Evolutionary conservation across 2,797 vertebrate species (phyloP), one percentile per base, ranked within the genome.

Genomic region (Hyperoplus immaculatus): DNA sequence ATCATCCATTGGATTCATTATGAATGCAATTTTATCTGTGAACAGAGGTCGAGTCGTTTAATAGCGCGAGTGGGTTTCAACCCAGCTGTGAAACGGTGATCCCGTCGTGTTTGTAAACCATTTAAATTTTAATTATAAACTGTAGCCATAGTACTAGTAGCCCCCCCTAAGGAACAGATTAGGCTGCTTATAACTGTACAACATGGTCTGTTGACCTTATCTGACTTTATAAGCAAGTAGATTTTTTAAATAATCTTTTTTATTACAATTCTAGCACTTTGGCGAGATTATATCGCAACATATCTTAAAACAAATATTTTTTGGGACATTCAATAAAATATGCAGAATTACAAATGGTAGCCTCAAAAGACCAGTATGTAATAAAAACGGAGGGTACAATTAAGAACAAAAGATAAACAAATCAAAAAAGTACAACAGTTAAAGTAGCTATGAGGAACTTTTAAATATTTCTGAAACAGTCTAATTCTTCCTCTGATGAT

Each of bases 1-100:
- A 89, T 89, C 77, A 82, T 86, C 78, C 49, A 14, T 70, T 59
- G 71, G 61, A 57, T 87, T 88, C 73, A 29, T 75, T 15, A 36
- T 72, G 85, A 77, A 78, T 71, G n/a, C 63, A 54, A 79, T 82
- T 69, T 29, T 54, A 69, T 79, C 69, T 71, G 72, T n/a, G 80
- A 72, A 80, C 79, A 56, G 83, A 70, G 80, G 75, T 86, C 74
- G 75, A 55, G 60, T 75, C 72, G 58, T 75, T 70, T 46, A 29
- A 29, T 29, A 77, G 70, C 60, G 65, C 78, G 58, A 81, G 58
- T 41, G 62, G 81, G 81, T 73, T 72, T 14, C 21, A 75, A 29
- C 64, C 81, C 78, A 82, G 80, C 86, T 82, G 81, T 15, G 83
- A 64, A 38, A 73, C 69, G 53, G n/a, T 6, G 49, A 77, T 57